These are phyloP conservation scores for Dinocampus coccinellae DNA, from an alignment of 2,888 invertebrate genomes.

Conservation along the genomic window DNA sequence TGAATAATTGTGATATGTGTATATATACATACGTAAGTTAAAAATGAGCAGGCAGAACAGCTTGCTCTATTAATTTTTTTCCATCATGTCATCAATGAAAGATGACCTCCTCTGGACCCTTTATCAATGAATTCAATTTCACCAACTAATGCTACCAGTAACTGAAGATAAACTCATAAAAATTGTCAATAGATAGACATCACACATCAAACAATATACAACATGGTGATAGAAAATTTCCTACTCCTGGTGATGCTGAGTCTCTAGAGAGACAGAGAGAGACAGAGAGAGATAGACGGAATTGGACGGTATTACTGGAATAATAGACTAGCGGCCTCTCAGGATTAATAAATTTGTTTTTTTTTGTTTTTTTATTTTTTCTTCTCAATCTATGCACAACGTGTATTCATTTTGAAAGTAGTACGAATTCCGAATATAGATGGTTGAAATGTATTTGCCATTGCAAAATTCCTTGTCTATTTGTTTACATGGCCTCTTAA, in stretches of 20 bases:
- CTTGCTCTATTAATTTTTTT: background rate
- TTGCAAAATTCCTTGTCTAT: too few relatives aligned
- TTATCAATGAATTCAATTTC: background rate
- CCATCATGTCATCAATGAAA: background rate
- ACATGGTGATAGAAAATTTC: background rate
- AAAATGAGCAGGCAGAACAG: background rate
- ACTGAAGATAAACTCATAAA: background rate
- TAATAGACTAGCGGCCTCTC: too few relatives aligned
- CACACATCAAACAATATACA: background rate
- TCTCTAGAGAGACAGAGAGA: too few relatives aligned
- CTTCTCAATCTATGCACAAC: too few relatives aligned
- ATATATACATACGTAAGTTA: background rate
- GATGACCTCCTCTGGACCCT: background rate
- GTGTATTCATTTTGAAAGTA: too few relatives aligned
- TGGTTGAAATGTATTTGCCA: too few relatives aligned
- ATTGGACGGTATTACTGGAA: too few relatives aligned
- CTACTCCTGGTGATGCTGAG: background rate
- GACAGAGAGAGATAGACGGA: too few relatives aligned
- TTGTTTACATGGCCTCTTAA: too few relatives aligned
- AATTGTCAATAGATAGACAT: background rate
- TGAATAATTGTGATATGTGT: background rate
- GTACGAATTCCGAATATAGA: too few relatives aligned
- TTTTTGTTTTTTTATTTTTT: too few relatives aligned
- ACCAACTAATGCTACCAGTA: background rate
- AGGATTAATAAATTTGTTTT: too few relatives aligned